Percentiles rank a stretch among this genome's conserved stretches.
These are phyloP conservation scores for Cygnus buccinator DNA, from an alignment of 2,113 vertebrate species.

Conservation along the genomic window DNA sequence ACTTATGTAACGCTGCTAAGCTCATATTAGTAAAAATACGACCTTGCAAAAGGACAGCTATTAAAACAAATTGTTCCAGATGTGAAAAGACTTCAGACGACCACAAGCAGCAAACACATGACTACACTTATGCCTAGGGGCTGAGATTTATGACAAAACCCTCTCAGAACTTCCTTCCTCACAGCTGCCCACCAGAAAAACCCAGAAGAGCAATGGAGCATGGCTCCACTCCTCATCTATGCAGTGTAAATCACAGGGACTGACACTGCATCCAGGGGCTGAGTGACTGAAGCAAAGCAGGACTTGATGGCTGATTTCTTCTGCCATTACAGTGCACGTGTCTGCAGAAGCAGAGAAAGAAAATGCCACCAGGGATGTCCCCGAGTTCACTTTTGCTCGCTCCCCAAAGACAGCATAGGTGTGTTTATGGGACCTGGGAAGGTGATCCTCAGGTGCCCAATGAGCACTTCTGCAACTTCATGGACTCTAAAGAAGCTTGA, in stretches of 20 bases:
- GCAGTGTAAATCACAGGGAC: accelerated
- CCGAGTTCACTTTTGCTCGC: accelerated
- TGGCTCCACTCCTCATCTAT: accelerated
- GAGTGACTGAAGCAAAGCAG: not conserved
- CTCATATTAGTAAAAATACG: not conserved
- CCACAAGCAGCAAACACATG: accelerated
- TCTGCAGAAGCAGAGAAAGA: not conserved
- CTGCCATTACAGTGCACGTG: accelerated
- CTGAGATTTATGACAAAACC: not conserved
- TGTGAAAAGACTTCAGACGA: not conserved
- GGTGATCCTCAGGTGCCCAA: not conserved
- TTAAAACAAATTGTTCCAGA: not conserved
- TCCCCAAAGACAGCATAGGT: not conserved
- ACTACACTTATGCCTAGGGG: not conserved
- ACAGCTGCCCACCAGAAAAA: not conserved
- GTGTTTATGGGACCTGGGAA: too few species aligned
- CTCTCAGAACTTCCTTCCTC: not conserved
- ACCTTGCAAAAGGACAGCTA: not conserved
- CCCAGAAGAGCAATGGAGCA: not conserved
- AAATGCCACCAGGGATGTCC: not conserved
- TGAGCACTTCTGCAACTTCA: not conserved
- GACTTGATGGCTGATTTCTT: not conserved
- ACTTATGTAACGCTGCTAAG: not conserved
- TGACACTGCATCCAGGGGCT: too few species aligned
- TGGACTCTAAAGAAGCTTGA: not conserved